Base-by-base conservation (phyloP, 35 echinoderm and acorn worm genomes). In the Apostichopus californicus region DNA sequence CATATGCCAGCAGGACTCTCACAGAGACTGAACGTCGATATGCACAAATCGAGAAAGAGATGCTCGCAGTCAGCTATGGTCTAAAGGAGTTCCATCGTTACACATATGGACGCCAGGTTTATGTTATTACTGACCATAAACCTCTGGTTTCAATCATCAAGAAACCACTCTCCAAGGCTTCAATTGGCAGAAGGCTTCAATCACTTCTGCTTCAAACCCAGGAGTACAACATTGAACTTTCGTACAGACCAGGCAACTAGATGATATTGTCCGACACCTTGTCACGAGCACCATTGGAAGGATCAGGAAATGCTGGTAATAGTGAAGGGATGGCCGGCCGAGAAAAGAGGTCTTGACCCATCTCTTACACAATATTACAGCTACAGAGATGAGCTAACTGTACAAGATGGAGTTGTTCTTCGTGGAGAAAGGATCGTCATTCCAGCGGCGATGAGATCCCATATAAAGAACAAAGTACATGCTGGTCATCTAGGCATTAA, bases 401-500 rank as follows among this genome's bases (percentile, higher is more conserved):
- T 28, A 2, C 92, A 96, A 92, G 92, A 93, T 79, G 92, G 73
- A 3, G 1, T 93, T 26, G 53, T 86, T 10, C 18, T 96, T 56
- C 79, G 75, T 55, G 91, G 93, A 28, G 87, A 95, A 18, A 68
- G 92, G 64, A 77, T 95, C 4, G 54, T 98, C 26, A 28, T 28
- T 28, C 26, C 26, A 28, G 26, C 1, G 26, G 26, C 26, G 26
- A 28, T 28, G 26, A 73, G 94, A 52, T 75, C 56, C 5, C 64
- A 95, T 1, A 98, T 95, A 26, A 90, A 93, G 54, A 77, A 93
- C 6, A 95, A 83, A 57, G 52, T 94, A 56, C 93, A 94, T 85
- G 71, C 91, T 54, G 90, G 73, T 59, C 93, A 78, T 79, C 71
- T 94, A 66, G 95, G 93, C 13, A 92, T 78, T 12, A 94, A 97